These are phyloP conservation scores for Morpho helenor DNA, from an alignment of 2,888 invertebrate species.

Conservation along the genomic window DNA sequence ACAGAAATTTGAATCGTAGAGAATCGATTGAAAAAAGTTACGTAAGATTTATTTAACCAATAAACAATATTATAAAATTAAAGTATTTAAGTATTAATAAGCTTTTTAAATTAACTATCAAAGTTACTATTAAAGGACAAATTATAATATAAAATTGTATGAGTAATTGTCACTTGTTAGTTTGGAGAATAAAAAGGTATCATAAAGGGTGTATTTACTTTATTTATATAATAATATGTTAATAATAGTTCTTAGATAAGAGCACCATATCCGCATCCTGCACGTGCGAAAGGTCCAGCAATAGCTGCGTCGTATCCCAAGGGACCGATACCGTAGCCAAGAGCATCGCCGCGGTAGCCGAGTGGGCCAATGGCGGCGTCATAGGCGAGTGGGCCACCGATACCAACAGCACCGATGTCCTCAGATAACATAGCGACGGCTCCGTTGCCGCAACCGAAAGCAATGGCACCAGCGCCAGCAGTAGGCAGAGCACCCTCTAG, in stretches of 20 bases:
- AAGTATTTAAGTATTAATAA: too few relatives aligned
- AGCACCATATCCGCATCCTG: slow-evolving; percentile 1
- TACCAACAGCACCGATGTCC: slow-evolving; percentile 14
- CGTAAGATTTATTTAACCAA: too few relatives aligned
- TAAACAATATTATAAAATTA: too few relatives aligned
- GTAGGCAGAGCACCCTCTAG: slow-evolving; percentile 24
- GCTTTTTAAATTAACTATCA: too few relatives aligned
- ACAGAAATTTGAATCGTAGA: too few relatives aligned
- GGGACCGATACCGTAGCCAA: background rate
- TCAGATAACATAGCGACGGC: slow-evolving; percentile 31
- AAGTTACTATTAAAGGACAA: too few relatives aligned
- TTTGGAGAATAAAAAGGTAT: too few relatives aligned
- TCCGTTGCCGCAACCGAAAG: slow-evolving; percentile 37
- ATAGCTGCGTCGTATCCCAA: background rate
- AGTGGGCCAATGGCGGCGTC: background rate
- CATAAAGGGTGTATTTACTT: too few relatives aligned
- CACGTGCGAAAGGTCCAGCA: background rate
- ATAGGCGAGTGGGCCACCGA: slow-evolving; percentile 6
- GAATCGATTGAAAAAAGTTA: too few relatives aligned
- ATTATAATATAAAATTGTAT: too few relatives aligned
- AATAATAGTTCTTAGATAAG: background rate
- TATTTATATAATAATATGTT: too few relatives aligned
- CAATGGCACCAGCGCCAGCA: slow-evolving; percentile 33
- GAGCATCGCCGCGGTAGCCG: slow-evolving; percentile 4
- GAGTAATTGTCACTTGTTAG: too few relatives aligned